Base-by-base conservation (phyloP, 2,888 invertebrate species). In the Yponomeuta evonymella region DNA sequence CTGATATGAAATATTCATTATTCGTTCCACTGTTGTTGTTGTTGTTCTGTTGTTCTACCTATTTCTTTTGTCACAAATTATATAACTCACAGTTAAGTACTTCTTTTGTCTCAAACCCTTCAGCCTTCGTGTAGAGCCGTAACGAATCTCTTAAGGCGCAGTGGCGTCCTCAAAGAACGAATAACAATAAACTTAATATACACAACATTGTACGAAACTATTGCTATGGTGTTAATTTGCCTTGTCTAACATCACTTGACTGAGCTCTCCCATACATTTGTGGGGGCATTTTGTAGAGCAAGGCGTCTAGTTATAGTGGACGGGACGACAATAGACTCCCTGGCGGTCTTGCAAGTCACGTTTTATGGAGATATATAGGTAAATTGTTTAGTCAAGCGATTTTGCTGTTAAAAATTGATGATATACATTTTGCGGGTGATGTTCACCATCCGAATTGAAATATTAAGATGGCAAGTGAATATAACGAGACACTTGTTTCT, bases 171-270 rank as follows among this genome's bases (percentile, higher is more conserved):
- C 51, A 51, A 58, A 58, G 15, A 15, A 12, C 15, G 51, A 58
- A 58, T 58, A 58, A 58, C 51, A 58, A 58, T 58, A 12, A 58
- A 58, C 51, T 58, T 58, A 58, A 58, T 15, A 58, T 58, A 58
- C 51, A 58, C 51, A 58, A 58, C 51, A 58, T 58, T 58, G 51
- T 58, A 58, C 12, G 51, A 58, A 58, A 58, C 51, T 58, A 58
- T 58, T 58, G 15, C 51, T 58, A 15, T 58, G 51, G 51, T 58
- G 51, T 58, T 58, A 58, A 58, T 58, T 58, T 58, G 51, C 51
- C 51, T 15, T 58, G 51, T 58, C 51, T 58, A 58, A 12, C 51
- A 15, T 58, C 2, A 58, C 15, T 58, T 58, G 51, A 15, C 51
- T 8, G 51, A 58, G 15, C 51, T 58, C 51, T 58, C 12, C 5